Base-by-base conservation (phyloP, 2,797 vertebrate species). In the Nasua narica region DNA sequence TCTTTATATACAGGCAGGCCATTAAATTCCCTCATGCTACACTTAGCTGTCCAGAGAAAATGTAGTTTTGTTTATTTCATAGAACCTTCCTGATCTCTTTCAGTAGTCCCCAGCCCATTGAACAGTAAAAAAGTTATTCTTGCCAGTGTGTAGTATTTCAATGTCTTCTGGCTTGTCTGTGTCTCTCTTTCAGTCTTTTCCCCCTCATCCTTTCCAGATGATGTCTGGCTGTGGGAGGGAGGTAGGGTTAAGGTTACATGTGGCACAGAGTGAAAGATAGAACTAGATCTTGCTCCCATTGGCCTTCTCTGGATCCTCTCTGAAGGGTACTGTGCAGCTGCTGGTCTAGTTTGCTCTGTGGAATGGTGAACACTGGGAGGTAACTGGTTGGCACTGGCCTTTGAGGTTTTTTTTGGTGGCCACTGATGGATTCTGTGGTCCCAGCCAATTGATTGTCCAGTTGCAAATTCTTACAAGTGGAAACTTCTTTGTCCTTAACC, bases 11-110 rank as follows among this genome's bases (percentile, higher is more conserved):
- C 40, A 52, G n/a, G 60, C 60, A 90, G 35, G n/a, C 76, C 15
- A 87, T 62, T 60, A 91, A 87, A 83, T 84, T 76, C 25, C 62
- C 58, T 62, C 21, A 35, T 52, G 16, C 43, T 89, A 43, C 15
- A 15, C 43, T 93, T 56, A 83, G 46, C 58, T 84, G 7, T 54
- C 10, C 62, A 92, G 62, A 90, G 81, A 87, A 69, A 78, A 54
- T 23, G 6, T n/a, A 60, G 35, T n/a, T 85, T 88, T 83, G 9
- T 37, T 92, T 78, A 84, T 77, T 70, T 96, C 25, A n/a, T 9
- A 2, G n/a, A 81, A 88, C 11, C 56, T 5, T 60, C 40, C 77
- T 77, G 12, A 37, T 37, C 25, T 83, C 67, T 90, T 85, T 15
- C 43, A 78, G 16, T 84, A 87, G 35, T 50, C 9, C 21, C 70